Conservation (phyloP, 1,140 invertebrate species). For the Megathymus violae region DNA sequence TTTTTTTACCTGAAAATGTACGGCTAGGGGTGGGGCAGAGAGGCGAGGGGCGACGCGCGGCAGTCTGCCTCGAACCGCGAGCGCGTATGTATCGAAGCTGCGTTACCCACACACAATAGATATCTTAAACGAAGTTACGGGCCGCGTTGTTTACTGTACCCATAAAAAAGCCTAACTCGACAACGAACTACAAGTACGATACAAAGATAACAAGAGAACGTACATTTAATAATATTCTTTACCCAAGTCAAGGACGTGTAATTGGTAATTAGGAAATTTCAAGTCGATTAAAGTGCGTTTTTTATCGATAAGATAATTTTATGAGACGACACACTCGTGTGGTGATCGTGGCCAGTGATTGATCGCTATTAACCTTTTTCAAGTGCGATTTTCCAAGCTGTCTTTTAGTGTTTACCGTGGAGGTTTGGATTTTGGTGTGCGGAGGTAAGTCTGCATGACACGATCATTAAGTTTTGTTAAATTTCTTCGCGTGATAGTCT, state of each 20-base stretch:
- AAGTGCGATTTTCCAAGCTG: conserved; percentile 56
- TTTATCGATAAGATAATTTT: conserved; percentile 69
- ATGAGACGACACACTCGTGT: conserved; percentile 52
- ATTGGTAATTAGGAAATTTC: conserved; percentile 54
- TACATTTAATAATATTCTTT: conserved; percentile 27
- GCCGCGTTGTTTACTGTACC: conserved; percentile 44
- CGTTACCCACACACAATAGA: conserved; percentile 35
- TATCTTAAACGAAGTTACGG: conserved; percentile 40
- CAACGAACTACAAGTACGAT: conserved; percentile 55
- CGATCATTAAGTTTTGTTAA: conserved; percentile 2
- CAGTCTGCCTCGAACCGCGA: conserved; percentile 62
- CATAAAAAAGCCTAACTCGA: conserved; percentile 52
- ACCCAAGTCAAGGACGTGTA: conserved; percentile 46
- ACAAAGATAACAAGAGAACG: conserved; percentile 28
- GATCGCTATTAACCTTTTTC: conserved; percentile 52
- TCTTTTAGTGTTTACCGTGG: conserved; percentile 41
- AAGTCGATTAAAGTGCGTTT: conserved; percentile 52
- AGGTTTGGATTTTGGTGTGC: conserved; percentile 63
- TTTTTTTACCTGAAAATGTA: conserved; percentile 70
- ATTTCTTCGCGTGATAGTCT: conserved; percentile 1
- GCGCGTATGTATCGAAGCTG: conserved; percentile 46
- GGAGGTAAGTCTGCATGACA: conserved; percentile 50
- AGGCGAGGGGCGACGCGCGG: conserved; percentile 59
- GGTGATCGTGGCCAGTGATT: conserved; percentile 59
- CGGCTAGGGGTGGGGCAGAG: conserved; percentile 54